Evolutionary conservation across 2,113 vertebrate genomes (phyloP), one percentile per base, ranked within the genome.

Genomic region (Peromyscus maniculatus): DNA sequence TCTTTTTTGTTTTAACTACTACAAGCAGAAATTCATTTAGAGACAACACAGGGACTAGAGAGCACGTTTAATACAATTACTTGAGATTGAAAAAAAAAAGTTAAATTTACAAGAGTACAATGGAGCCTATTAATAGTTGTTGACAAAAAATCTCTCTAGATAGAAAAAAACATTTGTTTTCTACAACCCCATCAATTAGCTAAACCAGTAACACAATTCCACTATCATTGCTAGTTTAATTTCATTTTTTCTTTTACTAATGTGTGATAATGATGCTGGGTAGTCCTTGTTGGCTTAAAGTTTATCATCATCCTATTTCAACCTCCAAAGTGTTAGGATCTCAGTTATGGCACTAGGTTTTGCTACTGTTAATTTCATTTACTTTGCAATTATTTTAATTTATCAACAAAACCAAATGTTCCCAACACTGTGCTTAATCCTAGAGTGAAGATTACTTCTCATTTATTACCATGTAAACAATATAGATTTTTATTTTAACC

Each of bases 191-290:
- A 36, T 3, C 19, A 82, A 36, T 82, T 82, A 82, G 33, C 52
- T 57, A 17, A 57, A 21, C 52, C 19, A 57, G 10, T 57, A 82
- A 57, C 52, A 26, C 0, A 82, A n/a, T 57, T 36, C 17, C 33
- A 57, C 79, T 82, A 2, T 22, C 19, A 82, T 55, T 55, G 31
- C 24, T 55, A 82, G 4, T 82, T 49, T 66, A 36, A 36, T 80
- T 22, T 22, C 77, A 21, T 43, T 64, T 64, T 64, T 59, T 59
- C 78, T 55, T 57, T 33, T 66, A 21, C 24, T 64, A 66, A 17
- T 1, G 7, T 2, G 1, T 28, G 1, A 31, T 46, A 19, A 62
- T 9, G 9, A 33, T 33, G 24, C 39, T 21, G 11, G 49, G 10
- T 21, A 49, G 8, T 19, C 26, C 39, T 46, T 2, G 7, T 11